These are phyloP conservation scores for Saxicola maurus DNA, from an alignment of 2,797 vertebrate genomes.

Conservation along the genomic window DNA sequence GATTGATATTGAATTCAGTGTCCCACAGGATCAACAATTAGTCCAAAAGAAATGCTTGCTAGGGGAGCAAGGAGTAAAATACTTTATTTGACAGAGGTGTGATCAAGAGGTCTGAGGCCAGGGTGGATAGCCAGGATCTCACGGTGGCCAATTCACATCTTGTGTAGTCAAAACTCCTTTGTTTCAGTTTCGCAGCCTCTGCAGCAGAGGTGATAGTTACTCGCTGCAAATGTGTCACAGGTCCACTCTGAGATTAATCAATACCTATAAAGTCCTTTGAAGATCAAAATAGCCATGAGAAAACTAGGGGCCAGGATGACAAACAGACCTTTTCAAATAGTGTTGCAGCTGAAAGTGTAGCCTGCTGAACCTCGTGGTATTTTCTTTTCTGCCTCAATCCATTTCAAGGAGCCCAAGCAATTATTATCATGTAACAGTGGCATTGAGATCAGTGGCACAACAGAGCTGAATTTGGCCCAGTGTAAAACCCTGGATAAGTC, in stretches of 20 bases:
- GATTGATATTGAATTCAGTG: neutral
- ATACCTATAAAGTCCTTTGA: neutral
- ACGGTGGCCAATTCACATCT: rapidly evolving
- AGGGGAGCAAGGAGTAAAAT: neutral
- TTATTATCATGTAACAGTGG: neutral
- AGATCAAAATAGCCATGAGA: neutral
- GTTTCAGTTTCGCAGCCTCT: neutral
- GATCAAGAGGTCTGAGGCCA: neutral
- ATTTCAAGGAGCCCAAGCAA: neutral
- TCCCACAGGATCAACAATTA: neutral
- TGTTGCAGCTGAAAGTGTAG: neutral
- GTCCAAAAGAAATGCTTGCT: neutral
- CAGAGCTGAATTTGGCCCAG: neutral
- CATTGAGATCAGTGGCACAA: neutral
- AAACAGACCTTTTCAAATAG: neutral
- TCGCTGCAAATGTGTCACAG: neutral
- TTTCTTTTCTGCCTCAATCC: neutral
- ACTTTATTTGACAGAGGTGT: neutral
- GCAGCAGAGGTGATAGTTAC: neutral
- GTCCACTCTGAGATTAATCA: neutral
- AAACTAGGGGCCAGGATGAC: neutral
- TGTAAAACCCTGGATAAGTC: neutral
- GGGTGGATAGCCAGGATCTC: neutral
- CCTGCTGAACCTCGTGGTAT: neutral
- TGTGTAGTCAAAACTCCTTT: neutral